phyloP scores from a whole-genome alignment of 2,113 vertebrate species.

The Pituophis catenifer region DNA sequence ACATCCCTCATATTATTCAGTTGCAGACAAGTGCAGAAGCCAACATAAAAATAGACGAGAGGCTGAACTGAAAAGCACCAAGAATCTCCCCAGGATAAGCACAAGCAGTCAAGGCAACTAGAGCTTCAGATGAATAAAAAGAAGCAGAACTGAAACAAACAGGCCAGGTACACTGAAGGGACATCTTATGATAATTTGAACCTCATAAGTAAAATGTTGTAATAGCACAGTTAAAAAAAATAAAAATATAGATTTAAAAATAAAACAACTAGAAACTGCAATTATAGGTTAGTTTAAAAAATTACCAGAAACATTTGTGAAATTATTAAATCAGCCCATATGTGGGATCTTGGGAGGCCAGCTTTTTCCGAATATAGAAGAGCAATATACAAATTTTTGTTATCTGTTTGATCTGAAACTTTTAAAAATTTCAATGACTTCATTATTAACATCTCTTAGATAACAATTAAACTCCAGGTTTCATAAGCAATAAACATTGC shows the following conservation, averaged over 20 bases:
- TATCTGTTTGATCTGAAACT: conserved; percentile 64
- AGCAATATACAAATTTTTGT: conserved; percentile 63
- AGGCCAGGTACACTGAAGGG: background rate
- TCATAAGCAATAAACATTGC: conserved; percentile 49
- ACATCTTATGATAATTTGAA: conserved; percentile 26
- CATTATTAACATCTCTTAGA: conserved; percentile 66
- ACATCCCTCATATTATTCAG: conserved; percentile 36
- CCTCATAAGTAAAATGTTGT: conserved; percentile 15
- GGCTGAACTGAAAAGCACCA: conserved; percentile 11
- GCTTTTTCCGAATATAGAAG: conserved; percentile 53
- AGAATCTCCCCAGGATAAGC: conserved; percentile 29
- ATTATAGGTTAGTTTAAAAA: conserved; percentile 64
- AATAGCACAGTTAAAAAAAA: background rate
- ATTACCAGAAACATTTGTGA: conserved; percentile 62
- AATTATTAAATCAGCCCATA: conserved; percentile 64
- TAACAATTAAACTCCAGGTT: conserved; percentile 65
- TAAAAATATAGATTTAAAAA: conserved; percentile 51
- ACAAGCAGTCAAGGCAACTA: conserved; percentile 20
- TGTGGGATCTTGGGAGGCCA: conserved; percentile 58
- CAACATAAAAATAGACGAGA: background rate
- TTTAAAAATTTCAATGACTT: conserved; percentile 54
- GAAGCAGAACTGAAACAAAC: background rate
- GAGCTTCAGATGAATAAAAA: conserved; percentile 15
- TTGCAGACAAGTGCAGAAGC: conserved; percentile 25
- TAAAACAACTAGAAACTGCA: conserved; percentile 59